Evolutionary conservation across 2,113 vertebrate species (phyloP).

Genomic region (Poeciliopsis prolifica): DNA sequence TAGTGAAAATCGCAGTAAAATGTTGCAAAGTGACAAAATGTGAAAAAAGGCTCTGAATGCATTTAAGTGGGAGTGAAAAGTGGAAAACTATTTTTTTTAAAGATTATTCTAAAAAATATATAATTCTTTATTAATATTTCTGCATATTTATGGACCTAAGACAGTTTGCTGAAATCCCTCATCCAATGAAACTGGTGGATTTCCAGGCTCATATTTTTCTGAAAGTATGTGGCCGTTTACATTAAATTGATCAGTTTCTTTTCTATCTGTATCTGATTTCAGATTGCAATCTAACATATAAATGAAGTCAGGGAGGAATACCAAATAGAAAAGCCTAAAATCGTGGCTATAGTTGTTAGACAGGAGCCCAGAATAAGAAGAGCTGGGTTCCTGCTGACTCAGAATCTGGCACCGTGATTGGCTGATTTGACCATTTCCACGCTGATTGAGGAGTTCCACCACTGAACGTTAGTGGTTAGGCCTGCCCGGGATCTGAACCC

Average conservation of each 20-base stretch:
- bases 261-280: not conserved
- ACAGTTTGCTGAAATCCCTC: not conserved
- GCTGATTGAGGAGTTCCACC: conserved; percentile 59
- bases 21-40: not conserved
- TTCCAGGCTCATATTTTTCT: not conserved
- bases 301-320: not conserved
- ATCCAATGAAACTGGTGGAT: not conserved
- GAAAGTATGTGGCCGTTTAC: not conserved
- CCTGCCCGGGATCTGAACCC: conserved; percentile 70
- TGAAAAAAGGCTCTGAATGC: too few species aligned
- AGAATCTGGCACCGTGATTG: conserved; percentile 45
- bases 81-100: too few species aligned
- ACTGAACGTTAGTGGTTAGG: conserved; percentile 55
- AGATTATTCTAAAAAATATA: too few species aligned
- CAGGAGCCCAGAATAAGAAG: conserved; percentile 21
- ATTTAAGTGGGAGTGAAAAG: too few species aligned
- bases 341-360: not conserved
- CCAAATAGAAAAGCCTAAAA: not conserved
- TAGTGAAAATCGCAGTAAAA: not conserved
- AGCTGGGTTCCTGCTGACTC: conserved; percentile 63
- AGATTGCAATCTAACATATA: too few species aligned
- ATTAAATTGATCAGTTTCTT: not conserved
- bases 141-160: not conserved
- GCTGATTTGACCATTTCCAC: conserved; percentile 51
- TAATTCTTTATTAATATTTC: not conserved